Base-by-base conservation (phyloP, 2,113 vertebrate genomes). In the Acrocephalus arundinaceus region DNA sequence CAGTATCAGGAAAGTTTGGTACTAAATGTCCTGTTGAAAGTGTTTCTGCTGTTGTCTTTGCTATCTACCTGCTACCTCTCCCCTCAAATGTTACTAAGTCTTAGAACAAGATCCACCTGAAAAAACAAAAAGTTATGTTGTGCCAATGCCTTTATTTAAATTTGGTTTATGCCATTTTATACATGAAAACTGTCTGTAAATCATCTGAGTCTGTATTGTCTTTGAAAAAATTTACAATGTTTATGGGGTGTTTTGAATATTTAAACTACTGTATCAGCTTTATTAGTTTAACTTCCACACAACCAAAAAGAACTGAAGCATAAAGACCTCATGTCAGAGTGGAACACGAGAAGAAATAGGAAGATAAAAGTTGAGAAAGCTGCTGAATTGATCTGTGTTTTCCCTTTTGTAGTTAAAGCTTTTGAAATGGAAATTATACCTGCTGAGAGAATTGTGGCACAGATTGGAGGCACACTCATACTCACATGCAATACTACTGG, bases 401-500 rank as follows among this genome's bases (percentile, higher is more conserved):
- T 96, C 27, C 20, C 20, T 89, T 11, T 93, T 95, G 67, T 28
- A 97, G 97, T 84, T 63, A 58, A 87, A 89, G 89, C 85, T 55
- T 97, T 97, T 93, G 96, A 96, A 76, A 80, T 96, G 66, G 79
- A 97, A 76, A 83, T 97, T 37, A 54, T 62, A 55, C 96, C 97
- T 23, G 92, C 87, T 59, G 27, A 28, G 39, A 90, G 43, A 51
- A 57, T 95, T 72, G 85, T 88, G 77, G 91, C 75, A 68, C 96
- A 91, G 72, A 94, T 98, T 52, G 98, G 98, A 16, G 79, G 80
- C 33, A 67, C 68, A 1, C 76, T 98, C 1, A 4, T 62, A 14
- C 80, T 98, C 75, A 97, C 84, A 1, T 98, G 98, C 76, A 70
- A 48, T 27, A 93, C 89, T 66, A 92, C 59, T 33, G 98, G 87